Percentiles rank a stretch among this genome's conserved stretches.
These are phyloP conservation scores for Electrophaes corylata DNA, from an alignment of 2,888 invertebrate species.

Conservation along the genomic window DNA sequence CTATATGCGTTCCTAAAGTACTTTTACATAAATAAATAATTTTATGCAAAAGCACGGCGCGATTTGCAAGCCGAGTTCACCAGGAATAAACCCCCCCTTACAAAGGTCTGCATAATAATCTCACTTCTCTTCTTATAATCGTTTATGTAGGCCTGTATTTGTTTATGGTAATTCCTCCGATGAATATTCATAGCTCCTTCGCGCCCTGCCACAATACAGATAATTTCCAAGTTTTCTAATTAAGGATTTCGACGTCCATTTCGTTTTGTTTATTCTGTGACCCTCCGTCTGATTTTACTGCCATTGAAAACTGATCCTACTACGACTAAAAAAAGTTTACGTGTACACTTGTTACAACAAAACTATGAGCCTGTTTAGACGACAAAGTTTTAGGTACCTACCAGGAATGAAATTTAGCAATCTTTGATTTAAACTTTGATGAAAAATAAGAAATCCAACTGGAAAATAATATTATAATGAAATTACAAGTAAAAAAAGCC, in stretches of 20 bases:
- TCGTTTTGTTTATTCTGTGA: conserved; percentile 35
- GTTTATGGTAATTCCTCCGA: conserved; percentile 53
- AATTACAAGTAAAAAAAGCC: too few relatives aligned
- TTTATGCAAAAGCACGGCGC: conserved; percentile 29
- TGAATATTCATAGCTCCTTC: conserved; percentile 54
- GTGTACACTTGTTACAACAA: too few relatives aligned
- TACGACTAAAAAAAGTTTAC: too few relatives aligned
- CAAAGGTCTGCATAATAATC: conserved; percentile 39
- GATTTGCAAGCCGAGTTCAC: conserved; percentile 19
- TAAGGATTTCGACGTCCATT: conserved; percentile 38
- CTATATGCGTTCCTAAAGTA: conserved; percentile 8
- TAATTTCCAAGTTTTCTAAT: conserved; percentile 45
- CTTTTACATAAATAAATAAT: conserved; percentile 19
- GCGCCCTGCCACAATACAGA: conserved; percentile 43
- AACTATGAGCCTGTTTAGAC: too few relatives aligned
- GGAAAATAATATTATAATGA: too few relatives aligned
- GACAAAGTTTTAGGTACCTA: too few relatives aligned
- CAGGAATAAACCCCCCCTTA: conserved; percentile 25
- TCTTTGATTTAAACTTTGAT: too few relatives aligned
- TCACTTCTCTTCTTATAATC: conserved; percentile 44
- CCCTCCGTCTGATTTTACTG: conserved; percentile 12
- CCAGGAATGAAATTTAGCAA: too few relatives aligned
- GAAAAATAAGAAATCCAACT: too few relatives aligned
- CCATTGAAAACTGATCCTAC: conserved; percentile 11
- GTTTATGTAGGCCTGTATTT: conserved; percentile 49